Percentiles rank a stretch among this genome's conserved stretches.
Conservation (phyloP, 2,888 invertebrate species). For the Drosophila cracens region DNA sequence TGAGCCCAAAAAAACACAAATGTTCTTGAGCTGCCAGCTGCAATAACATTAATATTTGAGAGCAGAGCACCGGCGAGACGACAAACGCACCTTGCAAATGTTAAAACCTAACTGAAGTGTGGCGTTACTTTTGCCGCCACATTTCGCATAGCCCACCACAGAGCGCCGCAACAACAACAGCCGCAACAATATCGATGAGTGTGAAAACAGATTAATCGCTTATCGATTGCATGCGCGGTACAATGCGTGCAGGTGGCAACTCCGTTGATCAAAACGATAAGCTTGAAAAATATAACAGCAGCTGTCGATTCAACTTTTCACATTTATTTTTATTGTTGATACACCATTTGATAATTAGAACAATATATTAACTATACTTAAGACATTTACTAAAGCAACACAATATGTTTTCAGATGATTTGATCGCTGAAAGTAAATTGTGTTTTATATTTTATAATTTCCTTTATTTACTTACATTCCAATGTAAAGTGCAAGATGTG, state of each 20-base stretch:
- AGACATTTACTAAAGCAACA: conserved; percentile 57
- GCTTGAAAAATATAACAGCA: background rate
- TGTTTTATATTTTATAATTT: conserved; percentile 20
- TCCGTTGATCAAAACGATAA: background rate
- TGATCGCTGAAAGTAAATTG: conserved; percentile 47
- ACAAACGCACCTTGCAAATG: conserved; percentile 69
- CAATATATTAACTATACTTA: conserved; percentile 38
- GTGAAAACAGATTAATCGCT: conserved; percentile 12
- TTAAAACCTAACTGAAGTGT: conserved; percentile 62
- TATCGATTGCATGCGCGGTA: conserved; percentile 22
- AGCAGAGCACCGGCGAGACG: conserved; percentile 33
- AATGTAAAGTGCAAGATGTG: conserved; percentile 44
- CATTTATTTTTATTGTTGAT: conserved; percentile 33
- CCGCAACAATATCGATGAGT: conserved; percentile 31
- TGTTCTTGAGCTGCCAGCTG: conserved; percentile 51
- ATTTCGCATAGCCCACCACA: conserved; percentile 51
- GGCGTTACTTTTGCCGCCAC: conserved; percentile 64
- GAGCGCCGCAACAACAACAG: conserved; percentile 15
- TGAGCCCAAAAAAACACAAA: conserved; percentile 38
- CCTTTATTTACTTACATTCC: conserved; percentile 19
- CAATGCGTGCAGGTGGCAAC: conserved; percentile 12
- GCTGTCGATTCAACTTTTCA: background rate
- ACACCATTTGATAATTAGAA: conserved; percentile 49
- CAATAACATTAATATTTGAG: conserved; percentile 18
- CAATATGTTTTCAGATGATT: conserved; percentile 57